These are phyloP conservation scores for Trachythela sp. DNA, from an alignment of 64 coral and sea anemone species.

Conservation along the genomic window DNA sequence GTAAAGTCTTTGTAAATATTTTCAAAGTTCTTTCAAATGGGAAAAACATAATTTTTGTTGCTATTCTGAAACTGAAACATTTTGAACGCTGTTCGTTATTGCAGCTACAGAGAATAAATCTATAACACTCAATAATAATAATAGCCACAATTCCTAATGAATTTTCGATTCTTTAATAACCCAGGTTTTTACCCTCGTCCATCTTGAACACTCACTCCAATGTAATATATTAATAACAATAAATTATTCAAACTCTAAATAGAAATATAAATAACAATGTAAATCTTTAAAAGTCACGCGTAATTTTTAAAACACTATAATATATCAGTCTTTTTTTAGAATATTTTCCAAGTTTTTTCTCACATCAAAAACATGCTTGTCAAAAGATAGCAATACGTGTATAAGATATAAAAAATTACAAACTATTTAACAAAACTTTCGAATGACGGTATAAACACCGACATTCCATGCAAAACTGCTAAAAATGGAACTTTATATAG, in stretches of 20 bases:
- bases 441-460: not conserved
- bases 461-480: not conserved
- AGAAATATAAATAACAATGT: not conserved
- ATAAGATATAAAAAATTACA: not conserved
- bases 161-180: not conserved
- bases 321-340: not conserved
- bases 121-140: too few relatives aligned
- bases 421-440: conserved; percentile 1
- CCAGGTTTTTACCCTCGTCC: not conserved
- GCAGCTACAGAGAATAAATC: too few relatives aligned
- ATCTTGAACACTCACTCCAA: not conserved
- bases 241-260: conserved; percentile 6
- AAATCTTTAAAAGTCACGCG: conserved; percentile 4
- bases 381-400: not conserved
- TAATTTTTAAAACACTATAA: not conserved
- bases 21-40: too few relatives aligned
- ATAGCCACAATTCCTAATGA: too few relatives aligned
- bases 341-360: conserved; percentile 4
- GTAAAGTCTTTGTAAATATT: too few relatives aligned
- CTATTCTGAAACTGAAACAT: too few relatives aligned
- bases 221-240: conserved; percentile 7
- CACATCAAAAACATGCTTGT: not conserved
- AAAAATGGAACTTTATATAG: not conserved
- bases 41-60: too few relatives aligned
- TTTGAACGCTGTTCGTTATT: too few relatives aligned